phyloP scores from a whole-genome alignment of 2,797 vertebrate species.

The Notoglanidium macrostoma region DNA sequence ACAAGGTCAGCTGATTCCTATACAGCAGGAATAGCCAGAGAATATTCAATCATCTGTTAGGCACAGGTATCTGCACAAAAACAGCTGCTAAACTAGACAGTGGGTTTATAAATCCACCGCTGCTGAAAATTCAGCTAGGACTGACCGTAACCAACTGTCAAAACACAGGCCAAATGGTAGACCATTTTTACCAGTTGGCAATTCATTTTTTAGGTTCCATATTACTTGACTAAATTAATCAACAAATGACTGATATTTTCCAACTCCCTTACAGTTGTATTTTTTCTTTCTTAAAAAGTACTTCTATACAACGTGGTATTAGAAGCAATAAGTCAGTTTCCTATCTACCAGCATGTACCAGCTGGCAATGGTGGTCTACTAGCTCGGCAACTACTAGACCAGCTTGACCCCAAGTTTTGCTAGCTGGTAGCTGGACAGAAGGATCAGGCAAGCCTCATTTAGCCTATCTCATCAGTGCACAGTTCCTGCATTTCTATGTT shows the following conservation, averaged over 20 bases:
- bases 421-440: background rate
- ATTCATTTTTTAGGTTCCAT: background rate
- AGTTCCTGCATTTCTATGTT: background rate
- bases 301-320: background rate
- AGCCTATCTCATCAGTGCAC: background rate
- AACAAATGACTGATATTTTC: background rate
- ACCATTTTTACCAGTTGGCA: background rate
- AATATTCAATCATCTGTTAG: slow-evolving; percentile 1
- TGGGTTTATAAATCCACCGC: too few relatives aligned
- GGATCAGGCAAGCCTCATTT: background rate
- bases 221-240: background rate
- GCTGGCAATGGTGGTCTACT: background rate
- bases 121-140: background rate
- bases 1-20: slow-evolving; percentile 59
- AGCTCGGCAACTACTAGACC: background rate
- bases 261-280: background rate
- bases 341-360: background rate
- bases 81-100: too few relatives aligned
- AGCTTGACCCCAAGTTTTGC: background rate
- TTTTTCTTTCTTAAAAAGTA: background rate
- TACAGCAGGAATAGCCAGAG: slow-evolving; percentile 27
- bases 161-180: background rate
- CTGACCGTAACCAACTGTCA: background rate
- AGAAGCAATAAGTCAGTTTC: background rate
- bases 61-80: slow-evolving; percentile 3